phyloP scores from a whole-genome alignment of 2,888 invertebrate species.

The Melanostoma scalare region DNA sequence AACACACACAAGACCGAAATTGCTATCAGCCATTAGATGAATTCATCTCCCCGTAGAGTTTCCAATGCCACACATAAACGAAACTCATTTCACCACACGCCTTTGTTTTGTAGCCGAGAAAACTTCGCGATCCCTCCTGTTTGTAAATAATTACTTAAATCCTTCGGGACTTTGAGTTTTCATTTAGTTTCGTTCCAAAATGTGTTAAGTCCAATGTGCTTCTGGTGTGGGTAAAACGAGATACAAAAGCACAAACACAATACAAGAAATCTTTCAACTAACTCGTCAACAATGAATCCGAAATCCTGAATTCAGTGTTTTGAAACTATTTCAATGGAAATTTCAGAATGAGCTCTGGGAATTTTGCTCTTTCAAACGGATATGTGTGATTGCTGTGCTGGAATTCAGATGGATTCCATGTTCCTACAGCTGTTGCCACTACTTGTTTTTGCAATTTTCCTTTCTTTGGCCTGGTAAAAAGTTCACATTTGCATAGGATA shows the following conservation, averaged over 20 bases:
- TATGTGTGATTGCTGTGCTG: slow-evolving; percentile 53
- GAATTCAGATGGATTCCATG: slow-evolving; percentile 66
- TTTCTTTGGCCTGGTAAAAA: slow-evolving; percentile 18
- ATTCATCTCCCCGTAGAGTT: slow-evolving; percentile 32
- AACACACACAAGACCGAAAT: slow-evolving; percentile 15
- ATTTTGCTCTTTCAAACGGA: slow-evolving; percentile 34
- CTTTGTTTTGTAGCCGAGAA: slow-evolving; percentile 34
- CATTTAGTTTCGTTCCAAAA: slow-evolving; percentile 45
- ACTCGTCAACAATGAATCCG: slow-evolving; percentile 37
- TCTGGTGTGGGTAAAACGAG: background rate
- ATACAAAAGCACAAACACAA: too few species aligned
- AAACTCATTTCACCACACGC: slow-evolving; percentile 48
- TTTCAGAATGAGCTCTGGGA: slow-evolving; percentile 55
- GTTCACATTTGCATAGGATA: slow-evolving; percentile 42
- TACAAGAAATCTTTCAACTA: slow-evolving; percentile 6
- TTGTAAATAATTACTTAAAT: slow-evolving; percentile 70
- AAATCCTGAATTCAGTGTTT: slow-evolving; percentile 32
- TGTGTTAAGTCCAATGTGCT: background rate
- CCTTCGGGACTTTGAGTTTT: slow-evolving; percentile 62
- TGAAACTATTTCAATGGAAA: slow-evolving; percentile 68
- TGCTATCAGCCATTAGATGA: slow-evolving; percentile 32
- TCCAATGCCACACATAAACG: slow-evolving; percentile 28
- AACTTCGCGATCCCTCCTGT: slow-evolving; percentile 42
- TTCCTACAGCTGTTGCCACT: slow-evolving; percentile 62
- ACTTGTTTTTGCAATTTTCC: slow-evolving; percentile 53